Percentiles rank a stretch among this genome's conserved stretches.
These are phyloP conservation scores for Stichopus chloronotus DNA, from an alignment of 35 echinoderm and acorn worm species.

Conservation along the genomic window DNA sequence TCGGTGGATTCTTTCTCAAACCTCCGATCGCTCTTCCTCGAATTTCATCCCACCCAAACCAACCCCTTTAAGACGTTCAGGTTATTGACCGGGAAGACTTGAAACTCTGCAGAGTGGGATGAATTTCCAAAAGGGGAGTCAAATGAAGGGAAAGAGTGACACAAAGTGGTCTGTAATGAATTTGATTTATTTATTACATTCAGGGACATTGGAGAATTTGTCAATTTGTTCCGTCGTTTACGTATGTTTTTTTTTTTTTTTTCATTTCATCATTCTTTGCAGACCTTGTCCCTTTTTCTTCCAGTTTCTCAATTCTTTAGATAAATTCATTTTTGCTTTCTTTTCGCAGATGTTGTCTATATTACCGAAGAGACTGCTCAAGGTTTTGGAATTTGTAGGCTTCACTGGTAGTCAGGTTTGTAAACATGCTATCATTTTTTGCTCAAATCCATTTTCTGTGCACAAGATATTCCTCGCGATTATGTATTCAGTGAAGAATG, in stretches of 20 bases:
- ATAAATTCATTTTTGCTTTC: slow-evolving; percentile 22
- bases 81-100: background rate
- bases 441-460: background rate
- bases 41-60: background rate
- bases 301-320: background rate
- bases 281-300: background rate
- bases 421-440: background rate
- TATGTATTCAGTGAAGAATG: background rate
- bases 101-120: background rate
- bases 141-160: background rate
- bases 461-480: background rate
- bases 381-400: slow-evolving; percentile 97
- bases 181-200: slow-evolving; percentile 2
- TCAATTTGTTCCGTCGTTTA: background rate
- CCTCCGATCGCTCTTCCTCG: too few species aligned
- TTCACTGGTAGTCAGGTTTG: slow-evolving; percentile 99
- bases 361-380: slow-evolving; percentile 88
- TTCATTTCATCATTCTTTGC: background rate
- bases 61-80: background rate
- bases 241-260: background rate
- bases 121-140: background rate
- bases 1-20: too few species aligned
- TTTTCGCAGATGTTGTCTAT: slow-evolving; percentile 92
- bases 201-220: background rate
- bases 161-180: background rate